Conservation (phyloP, 2,113 vertebrate genomes). For the Poeciliopsis prolifica region DNA sequence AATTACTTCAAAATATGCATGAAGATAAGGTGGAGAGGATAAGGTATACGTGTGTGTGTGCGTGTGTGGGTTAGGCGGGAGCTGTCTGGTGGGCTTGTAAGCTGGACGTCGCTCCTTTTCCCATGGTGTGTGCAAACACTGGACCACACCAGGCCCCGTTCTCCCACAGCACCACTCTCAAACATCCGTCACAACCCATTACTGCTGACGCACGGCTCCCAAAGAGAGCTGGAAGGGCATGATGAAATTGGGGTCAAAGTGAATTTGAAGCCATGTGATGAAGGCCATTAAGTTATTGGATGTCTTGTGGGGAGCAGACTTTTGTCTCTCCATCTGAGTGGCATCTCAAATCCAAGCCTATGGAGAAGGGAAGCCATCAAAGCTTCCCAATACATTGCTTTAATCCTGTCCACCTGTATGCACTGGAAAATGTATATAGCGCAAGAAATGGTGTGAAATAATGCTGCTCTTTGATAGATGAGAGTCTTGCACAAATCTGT, state of each 20-base stretch:
- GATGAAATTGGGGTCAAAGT: conserved; percentile 74
- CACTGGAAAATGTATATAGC: not conserved
- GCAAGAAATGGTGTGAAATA: not conserved
- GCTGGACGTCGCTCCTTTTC: conserved; percentile 59
- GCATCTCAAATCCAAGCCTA: conserved; percentile 45
- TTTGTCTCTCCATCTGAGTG: conserved; percentile 54
- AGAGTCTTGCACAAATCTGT: not conserved
- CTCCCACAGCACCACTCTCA: conserved; percentile 64
- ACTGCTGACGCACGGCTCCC: conserved; percentile 67
- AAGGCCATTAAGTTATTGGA: conserved; percentile 57
- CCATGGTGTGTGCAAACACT: conserved; percentile 64
- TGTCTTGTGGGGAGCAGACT: conserved; percentile 55
- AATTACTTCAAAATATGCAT: conserved; percentile 1
- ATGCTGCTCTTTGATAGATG: not conserved
- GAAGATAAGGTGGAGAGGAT: conserved; percentile 28
- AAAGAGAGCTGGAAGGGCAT: conserved; percentile 63
- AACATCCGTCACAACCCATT: conserved; percentile 80
- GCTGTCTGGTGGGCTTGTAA: conserved; percentile 26
- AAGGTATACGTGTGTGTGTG: conserved; percentile 7
- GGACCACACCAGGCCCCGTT: conserved; percentile 51
- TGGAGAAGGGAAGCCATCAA: conserved; percentile 32
- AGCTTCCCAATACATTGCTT: conserved; percentile 17
- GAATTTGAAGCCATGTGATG: conserved; percentile 61
- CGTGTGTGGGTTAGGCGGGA: not conserved
- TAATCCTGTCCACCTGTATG: conserved; percentile 12